A percentile compares a stretch with the other conserved stretches of the same genome.
These are phyloP conservation scores for Scalopus aquaticus DNA, from an alignment of 2,113 vertebrate genomes.

Conservation along the genomic window DNA sequence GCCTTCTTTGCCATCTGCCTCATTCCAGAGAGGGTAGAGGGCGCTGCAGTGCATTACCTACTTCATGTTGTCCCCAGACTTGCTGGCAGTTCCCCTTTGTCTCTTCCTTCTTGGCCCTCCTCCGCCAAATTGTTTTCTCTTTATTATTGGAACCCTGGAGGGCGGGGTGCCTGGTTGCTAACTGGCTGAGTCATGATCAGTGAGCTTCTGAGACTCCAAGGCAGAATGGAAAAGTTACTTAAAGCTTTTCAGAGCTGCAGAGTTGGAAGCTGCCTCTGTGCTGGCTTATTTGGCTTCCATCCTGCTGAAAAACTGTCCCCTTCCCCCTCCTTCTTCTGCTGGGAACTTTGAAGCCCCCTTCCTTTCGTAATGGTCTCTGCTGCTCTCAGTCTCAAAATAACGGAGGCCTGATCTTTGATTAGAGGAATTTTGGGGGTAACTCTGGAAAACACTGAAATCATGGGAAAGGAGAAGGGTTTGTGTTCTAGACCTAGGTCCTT, in stretches of 20 bases:
- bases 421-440: background rate
- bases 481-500: background rate
- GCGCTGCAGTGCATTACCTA: background rate
- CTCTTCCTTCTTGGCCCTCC: background rate
- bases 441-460: background rate
- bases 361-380: background rate
- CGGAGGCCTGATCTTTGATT: background rate
- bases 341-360: background rate
- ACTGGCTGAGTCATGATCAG: background rate
- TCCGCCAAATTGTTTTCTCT: fast-evolving
- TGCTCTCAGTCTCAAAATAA: too few species aligned
- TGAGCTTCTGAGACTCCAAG: background rate
- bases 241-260: background rate
- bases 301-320: background rate
- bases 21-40: background rate
- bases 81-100: too few species aligned
- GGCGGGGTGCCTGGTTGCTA: background rate
- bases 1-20: background rate
- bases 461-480: background rate
- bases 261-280: background rate
- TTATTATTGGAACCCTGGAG: too few species aligned
- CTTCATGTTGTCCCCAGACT: background rate
- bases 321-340: background rate
- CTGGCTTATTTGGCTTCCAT: background rate
- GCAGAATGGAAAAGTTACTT: background rate